A percentile compares a stretch with the other conserved stretches of the same genome.
Evolutionary conservation across 2,888 invertebrate genomes (phyloP).

Genomic region (Luffia ferchaultella): DNA sequence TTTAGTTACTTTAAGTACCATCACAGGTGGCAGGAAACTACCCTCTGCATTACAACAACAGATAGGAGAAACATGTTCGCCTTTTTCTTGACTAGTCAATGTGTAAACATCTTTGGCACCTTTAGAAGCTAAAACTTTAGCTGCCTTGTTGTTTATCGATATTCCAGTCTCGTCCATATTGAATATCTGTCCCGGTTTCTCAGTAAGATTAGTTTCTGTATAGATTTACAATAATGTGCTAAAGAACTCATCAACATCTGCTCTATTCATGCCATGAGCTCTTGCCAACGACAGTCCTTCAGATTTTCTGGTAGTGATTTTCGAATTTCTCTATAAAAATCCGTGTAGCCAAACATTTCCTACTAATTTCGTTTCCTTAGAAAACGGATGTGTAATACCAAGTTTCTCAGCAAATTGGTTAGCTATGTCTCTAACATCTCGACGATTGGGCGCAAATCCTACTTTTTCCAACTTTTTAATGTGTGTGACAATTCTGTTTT

Average conservation of each 20-base stretch:
- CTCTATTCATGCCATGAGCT: neutral
- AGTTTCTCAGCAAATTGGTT: slow-evolving; percentile 10
- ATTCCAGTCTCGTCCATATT: slow-evolving; percentile 33
- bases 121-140: slow-evolving; percentile 26
- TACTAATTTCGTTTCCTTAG: slow-evolving; percentile 18
- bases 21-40: slow-evolving; percentile 16
- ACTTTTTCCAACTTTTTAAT: slow-evolving; percentile 15
- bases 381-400: slow-evolving; percentile 16
- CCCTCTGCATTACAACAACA: slow-evolving; percentile 19
- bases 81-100: slow-evolving; percentile 23
- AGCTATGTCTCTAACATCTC: slow-evolving; percentile 2
- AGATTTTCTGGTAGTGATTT: neutral
- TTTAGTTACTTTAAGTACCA: slow-evolving; percentile 17
- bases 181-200: slow-evolving; percentile 24
- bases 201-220: slow-evolving; percentile 19
- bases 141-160: slow-evolving; percentile 30
- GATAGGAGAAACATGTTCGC: slow-evolving; percentile 20
- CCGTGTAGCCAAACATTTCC: slow-evolving; percentile 15
- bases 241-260: neutral
- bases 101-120: slow-evolving; percentile 22
- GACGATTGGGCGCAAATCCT: slow-evolving; percentile 14
- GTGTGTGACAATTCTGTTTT: slow-evolving; percentile 18
- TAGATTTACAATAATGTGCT: neutral
- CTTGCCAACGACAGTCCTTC: neutral
- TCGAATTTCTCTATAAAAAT: neutral